Evolutionary conservation across 2,888 invertebrate genomes (phyloP), one percentile per base, ranked within the genome.

Genomic region (Cylloceria caligata): DNA sequence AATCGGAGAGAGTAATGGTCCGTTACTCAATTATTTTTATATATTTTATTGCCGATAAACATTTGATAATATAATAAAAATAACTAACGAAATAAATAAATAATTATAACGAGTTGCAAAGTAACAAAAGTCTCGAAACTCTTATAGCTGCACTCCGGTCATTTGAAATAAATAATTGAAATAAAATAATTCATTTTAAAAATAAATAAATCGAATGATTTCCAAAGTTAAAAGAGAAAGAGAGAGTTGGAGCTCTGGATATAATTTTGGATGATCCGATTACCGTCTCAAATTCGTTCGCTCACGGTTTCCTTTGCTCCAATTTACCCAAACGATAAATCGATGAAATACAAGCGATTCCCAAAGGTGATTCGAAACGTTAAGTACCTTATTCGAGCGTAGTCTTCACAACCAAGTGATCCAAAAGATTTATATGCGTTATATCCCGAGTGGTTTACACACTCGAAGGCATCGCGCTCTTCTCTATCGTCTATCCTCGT

Each of bases 251-350:
- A 52, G 21, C 24, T 52, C n/a, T 27, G 55, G 27, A 4, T 30
- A 6, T 9, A 5, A 27, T 24, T 27, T 13, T 27, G 55, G 5
- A 57, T 57, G 57, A 30, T 27, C 57, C 57, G 57, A 57, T 57
- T 57, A 57, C 57, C 24, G 49, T 19, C 49, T 52, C 24, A 34
- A 72, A 60, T 19, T 57, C 71, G 68, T 36, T 49, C 34, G 68
- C 49, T 49, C 34, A 19, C 7, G 30, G n/a, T 67, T 45, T 11
- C 19, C 21, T 11, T 36, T 16, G 19, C 57, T 24, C 69, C 11
- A 72, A 72, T 30, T 57, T 30, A 42, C 69, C 39, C 27, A 27
- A 72, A 60, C 71, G 71, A 72, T 60, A 72, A 60, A 72, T 72
- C 45, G 72, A 72, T 45, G 47, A 45, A 60, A 57, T 49, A 11